A percentile compares a stretch with the other conserved stretches of the same genome.
Conservation (phyloP, 2,888 invertebrate genomes). For the Aphelenchoides bicaudatus region DNA sequence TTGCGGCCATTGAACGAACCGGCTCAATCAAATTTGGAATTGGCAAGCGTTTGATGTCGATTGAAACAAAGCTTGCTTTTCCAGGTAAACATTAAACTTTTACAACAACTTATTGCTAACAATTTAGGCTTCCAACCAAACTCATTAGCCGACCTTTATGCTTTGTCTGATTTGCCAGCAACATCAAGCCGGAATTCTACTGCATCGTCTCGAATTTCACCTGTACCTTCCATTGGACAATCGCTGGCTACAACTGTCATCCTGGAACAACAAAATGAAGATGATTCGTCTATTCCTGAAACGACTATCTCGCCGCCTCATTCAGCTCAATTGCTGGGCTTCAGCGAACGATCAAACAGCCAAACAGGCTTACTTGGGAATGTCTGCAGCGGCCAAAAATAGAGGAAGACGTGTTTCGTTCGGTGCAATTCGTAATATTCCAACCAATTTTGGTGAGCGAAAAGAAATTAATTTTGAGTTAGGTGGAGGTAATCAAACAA, state of each 20-base stretch:
- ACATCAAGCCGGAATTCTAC: conserved; percentile 13
- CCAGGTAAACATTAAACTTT: conserved; percentile 28
- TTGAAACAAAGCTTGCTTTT: conserved; percentile 34
- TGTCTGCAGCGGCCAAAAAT: conserved; percentile 25
- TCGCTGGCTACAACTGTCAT: conserved; percentile 12
- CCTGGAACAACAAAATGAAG: conserved; percentile 14
- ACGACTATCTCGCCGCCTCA: neutral
- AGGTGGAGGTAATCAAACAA: no score
- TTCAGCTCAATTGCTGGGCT: neutral
- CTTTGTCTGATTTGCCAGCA: conserved; percentile 11
- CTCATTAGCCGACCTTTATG: conserved; percentile 14
- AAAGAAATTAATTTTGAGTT: no score
- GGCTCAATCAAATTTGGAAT: conserved; percentile 31
- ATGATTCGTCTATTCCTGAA: conserved; percentile 13
- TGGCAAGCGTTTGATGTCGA: conserved; percentile 19
- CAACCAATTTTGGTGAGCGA: conserved; percentile 20
- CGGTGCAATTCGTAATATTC: conserved; percentile 40
- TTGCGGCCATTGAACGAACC: conserved; percentile 36
- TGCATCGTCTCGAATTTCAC: neutral
- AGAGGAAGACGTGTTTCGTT: conserved; percentile 44
- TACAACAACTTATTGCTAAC: neutral
- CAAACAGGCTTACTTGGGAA: conserved; percentile 11
- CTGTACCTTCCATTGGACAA: neutral
- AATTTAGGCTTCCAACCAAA: conserved; percentile 16
- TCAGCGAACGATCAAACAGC: conserved; percentile 8